phyloP scores from a whole-genome alignment of 1,140 invertebrate genomes.

The Ceratitis capitata region DNA sequence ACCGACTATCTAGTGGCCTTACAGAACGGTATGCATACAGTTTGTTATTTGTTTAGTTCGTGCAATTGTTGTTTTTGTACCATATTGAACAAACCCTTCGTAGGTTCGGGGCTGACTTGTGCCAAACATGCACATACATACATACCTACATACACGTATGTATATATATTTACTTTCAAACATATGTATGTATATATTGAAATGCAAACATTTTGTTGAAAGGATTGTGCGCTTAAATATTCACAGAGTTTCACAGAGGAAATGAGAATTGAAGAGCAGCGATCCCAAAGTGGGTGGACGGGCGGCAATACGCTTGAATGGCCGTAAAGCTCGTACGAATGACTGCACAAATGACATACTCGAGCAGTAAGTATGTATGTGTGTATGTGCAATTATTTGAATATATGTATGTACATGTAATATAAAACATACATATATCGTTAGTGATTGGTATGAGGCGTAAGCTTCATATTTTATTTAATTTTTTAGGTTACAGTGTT shows the following conservation, averaged over 20 bases:
- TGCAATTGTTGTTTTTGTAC: neutral
- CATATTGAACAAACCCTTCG: neutral
- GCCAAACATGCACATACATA: neutral
- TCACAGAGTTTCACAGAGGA: neutral
- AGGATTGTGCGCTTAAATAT: conserved; percentile 3
- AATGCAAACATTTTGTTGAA: too few relatives aligned
- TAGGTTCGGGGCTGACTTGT: neutral
- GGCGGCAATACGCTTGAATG: neutral
- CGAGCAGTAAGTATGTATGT: too few relatives aligned
- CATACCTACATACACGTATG: neutral
- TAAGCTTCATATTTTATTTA: conserved; percentile 7
- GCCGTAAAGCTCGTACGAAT: neutral
- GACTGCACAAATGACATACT: neutral
- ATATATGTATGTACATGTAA: too few relatives aligned
- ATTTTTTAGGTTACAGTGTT: neutral
- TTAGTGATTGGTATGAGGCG: neutral
- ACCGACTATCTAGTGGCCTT: neutral
- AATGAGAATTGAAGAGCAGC: neutral
- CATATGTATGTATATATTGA: neutral
- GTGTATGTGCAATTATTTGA: too few relatives aligned
- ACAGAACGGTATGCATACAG: neutral
- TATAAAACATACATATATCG: too few relatives aligned
- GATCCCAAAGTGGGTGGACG: neutral
- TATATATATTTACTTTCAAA: neutral
- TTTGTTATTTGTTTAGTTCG: neutral